Conservation (phyloP, 2,797 vertebrate genomes). For the Anniella stebbinsi region DNA sequence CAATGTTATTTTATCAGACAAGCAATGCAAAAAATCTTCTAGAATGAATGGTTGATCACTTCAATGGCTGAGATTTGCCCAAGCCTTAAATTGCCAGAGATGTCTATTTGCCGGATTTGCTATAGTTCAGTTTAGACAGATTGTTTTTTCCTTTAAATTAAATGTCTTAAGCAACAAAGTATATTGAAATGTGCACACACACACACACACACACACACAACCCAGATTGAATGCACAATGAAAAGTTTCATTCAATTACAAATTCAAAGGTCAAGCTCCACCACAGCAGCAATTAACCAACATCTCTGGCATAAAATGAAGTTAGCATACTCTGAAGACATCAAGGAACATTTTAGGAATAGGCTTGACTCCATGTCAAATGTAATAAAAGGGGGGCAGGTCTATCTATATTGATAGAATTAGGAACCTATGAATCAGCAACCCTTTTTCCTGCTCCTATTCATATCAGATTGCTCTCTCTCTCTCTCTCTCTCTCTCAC, state of each 20-base stretch:
- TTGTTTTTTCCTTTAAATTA: neutral
- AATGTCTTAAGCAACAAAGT: neutral
- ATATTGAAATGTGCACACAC: neutral
- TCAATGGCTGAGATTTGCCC: neutral
- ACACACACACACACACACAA: neutral
- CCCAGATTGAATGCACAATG: neutral
- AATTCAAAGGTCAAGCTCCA: neutral
- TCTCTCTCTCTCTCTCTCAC: no score
- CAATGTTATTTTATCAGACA: neutral
- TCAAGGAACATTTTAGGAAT: slow-evolving; percentile 10
- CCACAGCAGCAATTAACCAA: neutral
- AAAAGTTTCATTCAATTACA: slow-evolving; percentile 2
- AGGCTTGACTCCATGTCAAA: neutral
- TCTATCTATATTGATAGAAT: no score
- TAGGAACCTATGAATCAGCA: no score
- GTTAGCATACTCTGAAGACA: fast-evolving
- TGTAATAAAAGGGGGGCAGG: neutral
- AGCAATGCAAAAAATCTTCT: neutral
- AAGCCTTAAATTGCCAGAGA: neutral
- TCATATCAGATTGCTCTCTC: no score
- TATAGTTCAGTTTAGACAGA: neutral
- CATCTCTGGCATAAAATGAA: neutral
- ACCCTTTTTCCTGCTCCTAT: no score
- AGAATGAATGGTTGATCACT: neutral
- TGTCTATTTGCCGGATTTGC: neutral